Percentiles rank a stretch among this genome's conserved stretches.
Evolutionary conservation across 2,888 invertebrate genomes (phyloP).

Genomic region (Nezara viridula): DNA sequence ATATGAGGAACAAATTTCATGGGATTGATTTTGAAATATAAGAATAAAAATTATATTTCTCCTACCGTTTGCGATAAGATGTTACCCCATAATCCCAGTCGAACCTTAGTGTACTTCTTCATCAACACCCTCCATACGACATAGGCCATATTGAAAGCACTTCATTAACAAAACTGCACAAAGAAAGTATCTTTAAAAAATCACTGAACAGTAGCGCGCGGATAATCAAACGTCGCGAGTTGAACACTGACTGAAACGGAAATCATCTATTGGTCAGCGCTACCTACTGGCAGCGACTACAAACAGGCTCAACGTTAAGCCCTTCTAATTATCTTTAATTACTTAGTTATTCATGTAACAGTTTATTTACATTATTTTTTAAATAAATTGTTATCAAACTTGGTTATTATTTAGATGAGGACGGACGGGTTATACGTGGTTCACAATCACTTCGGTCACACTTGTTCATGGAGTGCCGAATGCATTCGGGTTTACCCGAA

Average conservation of each 20-base stretch:
- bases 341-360: background rate
- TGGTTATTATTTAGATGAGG: too few relatives aligned
- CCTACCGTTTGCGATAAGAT: slow-evolving; percentile 19
- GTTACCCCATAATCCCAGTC: slow-evolving; percentile 69
- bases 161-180: slow-evolving; percentile 7
- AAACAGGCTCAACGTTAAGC: background rate
- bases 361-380: background rate
- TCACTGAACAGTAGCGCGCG: background rate
- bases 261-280: background rate
- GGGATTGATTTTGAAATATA: background rate
- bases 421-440: too few relatives aligned
- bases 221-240: slow-evolving; percentile 21
- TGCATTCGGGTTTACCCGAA: too few relatives aligned
- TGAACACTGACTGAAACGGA: slow-evolving; percentile 38
- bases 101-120: slow-evolving; percentile 75
- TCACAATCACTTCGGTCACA: too few relatives aligned
- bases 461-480: too few relatives aligned
- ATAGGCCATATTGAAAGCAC: slow-evolving; percentile 71
- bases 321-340: background rate
- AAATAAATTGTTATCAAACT: background rate
- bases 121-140: slow-evolving; percentile 75
- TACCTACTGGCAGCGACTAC: background rate
- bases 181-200: background rate
- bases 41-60: background rate
- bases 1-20: background rate